Percentiles rank a stretch among this genome's conserved stretches.
Evolutionary conservation across 2,797 vertebrate genomes (phyloP).

Genomic region (Helostoma temminkii): DNA sequence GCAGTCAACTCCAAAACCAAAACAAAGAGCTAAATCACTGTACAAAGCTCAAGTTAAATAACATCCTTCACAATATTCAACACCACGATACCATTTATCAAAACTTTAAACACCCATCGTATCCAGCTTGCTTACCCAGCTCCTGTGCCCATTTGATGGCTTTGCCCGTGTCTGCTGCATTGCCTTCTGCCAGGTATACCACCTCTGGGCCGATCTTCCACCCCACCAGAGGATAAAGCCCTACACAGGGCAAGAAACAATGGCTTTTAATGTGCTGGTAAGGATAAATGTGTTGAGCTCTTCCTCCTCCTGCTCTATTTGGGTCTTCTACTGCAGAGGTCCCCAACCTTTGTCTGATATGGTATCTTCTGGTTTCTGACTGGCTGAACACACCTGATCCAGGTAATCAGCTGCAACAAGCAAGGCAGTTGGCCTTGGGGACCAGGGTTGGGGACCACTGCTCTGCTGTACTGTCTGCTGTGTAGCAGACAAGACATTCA

Average conservation of each 20-base stretch:
- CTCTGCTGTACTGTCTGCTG: no score
- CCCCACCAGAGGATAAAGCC: conserved; percentile 94
- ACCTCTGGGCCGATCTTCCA: conserved; percentile 96
- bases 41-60: not conserved
- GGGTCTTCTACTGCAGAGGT: no score
- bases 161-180: conserved; percentile 90
- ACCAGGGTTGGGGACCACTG: no score
- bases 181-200: conserved; percentile 93
- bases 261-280: not conserved
- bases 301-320: no score
- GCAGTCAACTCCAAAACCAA: not conserved
- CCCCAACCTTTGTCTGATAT: no score
- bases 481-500: no score
- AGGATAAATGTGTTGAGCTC: conserved; percentile 1
- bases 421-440: no score
- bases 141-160: conserved; percentile 93
- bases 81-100: no score
- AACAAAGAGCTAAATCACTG: not conserved
- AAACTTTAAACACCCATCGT: not conserved
- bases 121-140: conserved; percentile 86
- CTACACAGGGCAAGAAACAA: conserved; percentile 73
- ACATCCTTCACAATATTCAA: not conserved
- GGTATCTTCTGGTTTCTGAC: no score
- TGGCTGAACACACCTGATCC: no score
- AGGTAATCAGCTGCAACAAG: no score